Percentiles rank a stretch among this genome's conserved stretches.
These are phyloP conservation scores for Epizoanthus rinbou DNA, from an alignment of 92 coral and sea anemone species.

Conservation along the genomic window DNA sequence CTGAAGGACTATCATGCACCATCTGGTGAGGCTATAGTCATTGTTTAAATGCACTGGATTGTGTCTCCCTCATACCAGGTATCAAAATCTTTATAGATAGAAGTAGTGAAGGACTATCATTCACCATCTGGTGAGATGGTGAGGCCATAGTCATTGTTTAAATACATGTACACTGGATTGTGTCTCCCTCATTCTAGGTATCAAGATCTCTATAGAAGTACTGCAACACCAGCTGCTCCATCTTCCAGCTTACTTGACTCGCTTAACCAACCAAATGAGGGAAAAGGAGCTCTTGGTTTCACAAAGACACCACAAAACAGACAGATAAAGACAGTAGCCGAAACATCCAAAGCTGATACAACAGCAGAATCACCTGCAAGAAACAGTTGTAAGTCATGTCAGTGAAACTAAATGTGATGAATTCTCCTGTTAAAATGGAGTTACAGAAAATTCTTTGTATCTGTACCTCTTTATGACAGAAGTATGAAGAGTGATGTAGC, in stretches of 20 bases:
- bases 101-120: no score
- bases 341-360: neutral
- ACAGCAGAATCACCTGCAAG: neutral
- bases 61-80: neutral
- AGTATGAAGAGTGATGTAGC: no score
- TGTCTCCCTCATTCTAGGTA: slow-evolving; percentile 20
- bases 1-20: no score
- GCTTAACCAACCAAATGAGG: neutral
- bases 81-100: no score
- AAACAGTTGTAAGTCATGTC: neutral
- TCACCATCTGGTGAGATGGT: no score
- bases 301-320: neutral
- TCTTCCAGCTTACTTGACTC: slow-evolving; percentile 45
- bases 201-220: slow-evolving; percentile 43
- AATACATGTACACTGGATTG: no score
- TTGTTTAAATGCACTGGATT: no score
- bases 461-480: no score
- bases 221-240: slow-evolving; percentile 44
- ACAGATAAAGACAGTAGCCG: neutral
- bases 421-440: neutral
- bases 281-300: neutral
- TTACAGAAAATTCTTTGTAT: neutral
- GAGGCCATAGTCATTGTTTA: no score
- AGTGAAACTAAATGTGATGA: neutral
- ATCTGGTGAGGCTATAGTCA: no score